A percentile compares a stretch with the other conserved stretches of the same genome.
These are phyloP conservation scores for Philypnodon macrostomus DNA, from an alignment of 2,797 vertebrate species.

Conservation along the genomic window DNA sequence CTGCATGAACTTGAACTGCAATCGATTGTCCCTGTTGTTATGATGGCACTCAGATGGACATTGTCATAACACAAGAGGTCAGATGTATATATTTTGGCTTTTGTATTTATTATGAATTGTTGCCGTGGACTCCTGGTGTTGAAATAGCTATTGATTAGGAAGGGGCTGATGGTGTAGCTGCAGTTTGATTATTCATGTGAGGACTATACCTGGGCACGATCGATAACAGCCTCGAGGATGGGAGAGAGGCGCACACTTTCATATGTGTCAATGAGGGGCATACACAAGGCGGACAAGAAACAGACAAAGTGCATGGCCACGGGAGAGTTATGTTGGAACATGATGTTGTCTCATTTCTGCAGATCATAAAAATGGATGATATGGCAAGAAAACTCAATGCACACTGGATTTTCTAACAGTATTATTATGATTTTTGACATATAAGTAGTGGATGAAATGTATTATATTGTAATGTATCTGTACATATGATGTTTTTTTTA, in stretches of 20 bases:
- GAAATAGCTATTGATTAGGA: slow-evolving; percentile 74
- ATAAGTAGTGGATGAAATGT: no score
- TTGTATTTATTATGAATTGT: slow-evolving; percentile 70
- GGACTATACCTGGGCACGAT: slow-evolving; percentile 59
- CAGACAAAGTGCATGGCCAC: slow-evolving; percentile 6
- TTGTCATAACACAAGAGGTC: slow-evolving; percentile 69
- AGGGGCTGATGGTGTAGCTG: slow-evolving; percentile 42
- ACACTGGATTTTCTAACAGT: no score
- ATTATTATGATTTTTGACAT: no score
- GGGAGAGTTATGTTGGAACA: slow-evolving; percentile 10
- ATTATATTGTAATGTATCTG: no score
- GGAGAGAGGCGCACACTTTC: slow-evolving; percentile 45
- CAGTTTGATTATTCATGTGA: slow-evolving; percentile 70
- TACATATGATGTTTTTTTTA: no score
- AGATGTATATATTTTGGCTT: slow-evolving; percentile 58
- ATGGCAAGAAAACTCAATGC: background rate
- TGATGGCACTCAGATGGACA: slow-evolving; percentile 62
- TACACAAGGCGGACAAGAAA: slow-evolving; percentile 1
- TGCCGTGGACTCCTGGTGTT: slow-evolving; percentile 51
- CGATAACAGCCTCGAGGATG: slow-evolving; percentile 60
- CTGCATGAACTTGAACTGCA: slow-evolving; percentile 58
- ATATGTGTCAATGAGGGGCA: slow-evolving; percentile 28
- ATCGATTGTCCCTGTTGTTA: slow-evolving; percentile 65
- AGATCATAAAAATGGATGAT: slow-evolving; percentile 8
- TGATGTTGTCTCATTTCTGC: background rate